Evolutionary conservation across 2,888 invertebrate genomes (phyloP), one percentile per base, ranked within the genome.

Genomic region (Calliphora vomitoria): DNA sequence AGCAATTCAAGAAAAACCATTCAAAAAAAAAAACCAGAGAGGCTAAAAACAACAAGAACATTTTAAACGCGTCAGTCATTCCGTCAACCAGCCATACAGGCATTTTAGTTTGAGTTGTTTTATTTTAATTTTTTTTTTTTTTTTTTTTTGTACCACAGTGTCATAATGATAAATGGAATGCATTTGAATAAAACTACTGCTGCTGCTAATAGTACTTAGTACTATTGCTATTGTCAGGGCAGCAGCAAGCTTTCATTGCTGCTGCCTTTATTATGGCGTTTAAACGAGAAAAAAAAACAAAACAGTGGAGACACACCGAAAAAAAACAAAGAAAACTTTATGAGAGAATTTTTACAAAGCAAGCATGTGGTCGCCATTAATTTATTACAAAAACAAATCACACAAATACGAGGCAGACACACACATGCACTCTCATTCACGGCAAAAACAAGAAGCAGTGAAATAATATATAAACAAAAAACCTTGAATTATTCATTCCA

Each of bases 401-500:
- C 68, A 58, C 25, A 38, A 72, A 79, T 4, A 64, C n/a, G n/a
- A n/a, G 31, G 10, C 47, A n/a, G n/a, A n/a, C 10, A 10, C 8
- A 35, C n/a, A 35, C 10, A 75, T 74, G 58, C 64, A 74, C 38
- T 55, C 47, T 55, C 13, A 8, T 66, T 35, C 20, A 58, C 50
- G 5, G 38, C 15, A 35, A 13, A 4, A 25, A 25, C 25, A 20
- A 71, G 8, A 62, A 64, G 11, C 18, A 50, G 0, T 41, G 2
- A 64, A 35, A 35, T 1, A 6, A 6, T 53, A 50, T 20, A 50
- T 20, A 20, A 5, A 71, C 35, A 53, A 78, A 25, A 82, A 86
- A 82, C 86, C 86, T 86, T 86, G 83, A 86, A 86, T 83, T 50
- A 80, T 83, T 83, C 80, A 83, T 76, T 82, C 68, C 75, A 69